Evolutionary conservation across 2,888 invertebrate genomes (phyloP).

Genomic region (Heliconius ethilla): DNA sequence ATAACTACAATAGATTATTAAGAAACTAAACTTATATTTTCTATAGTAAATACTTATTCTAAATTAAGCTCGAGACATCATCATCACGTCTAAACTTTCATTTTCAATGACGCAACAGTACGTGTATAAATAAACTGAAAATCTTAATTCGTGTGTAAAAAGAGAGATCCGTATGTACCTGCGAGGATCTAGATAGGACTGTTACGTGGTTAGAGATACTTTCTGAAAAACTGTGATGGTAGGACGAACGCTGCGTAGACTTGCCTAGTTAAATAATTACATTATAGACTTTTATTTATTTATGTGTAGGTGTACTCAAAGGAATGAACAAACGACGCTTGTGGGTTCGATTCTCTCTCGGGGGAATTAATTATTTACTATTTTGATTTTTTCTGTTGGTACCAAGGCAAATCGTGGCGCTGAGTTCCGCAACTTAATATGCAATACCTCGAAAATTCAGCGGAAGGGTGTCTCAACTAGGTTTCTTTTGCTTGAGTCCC

Average conservation of each 20-base stretch:
- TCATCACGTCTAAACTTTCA: conserved; percentile 19
- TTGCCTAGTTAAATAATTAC: not conserved
- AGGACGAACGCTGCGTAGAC: conserved; percentile 8
- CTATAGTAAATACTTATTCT: not conserved
- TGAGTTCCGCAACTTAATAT: too few relatives aligned
- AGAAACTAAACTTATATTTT: not conserved
- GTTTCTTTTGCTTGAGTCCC: too few relatives aligned
- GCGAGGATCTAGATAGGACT: conserved; percentile 37
- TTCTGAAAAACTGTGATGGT: conserved; percentile 31
- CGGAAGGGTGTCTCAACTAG: too few relatives aligned
- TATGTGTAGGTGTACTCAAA: too few relatives aligned
- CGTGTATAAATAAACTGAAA: conserved; percentile 37
- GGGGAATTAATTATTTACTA: too few relatives aligned
- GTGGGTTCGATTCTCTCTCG: too few relatives aligned
- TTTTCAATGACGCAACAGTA: conserved; percentile 26
- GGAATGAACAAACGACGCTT: too few relatives aligned
- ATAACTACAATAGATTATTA: not conserved
- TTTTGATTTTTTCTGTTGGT: too few relatives aligned
- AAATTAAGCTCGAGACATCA: not conserved
- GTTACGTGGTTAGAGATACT: conserved; percentile 39
- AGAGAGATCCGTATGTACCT: conserved; percentile 29
- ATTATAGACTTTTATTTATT: too few relatives aligned
- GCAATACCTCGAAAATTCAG: too few relatives aligned
- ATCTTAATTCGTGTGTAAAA: conserved; percentile 34
- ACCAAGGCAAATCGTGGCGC: too few relatives aligned